Percentiles rank a stretch among this genome's conserved stretches.
Evolutionary conservation across 2,113 vertebrate species (phyloP).

Genomic region (Blennius ocellaris): DNA sequence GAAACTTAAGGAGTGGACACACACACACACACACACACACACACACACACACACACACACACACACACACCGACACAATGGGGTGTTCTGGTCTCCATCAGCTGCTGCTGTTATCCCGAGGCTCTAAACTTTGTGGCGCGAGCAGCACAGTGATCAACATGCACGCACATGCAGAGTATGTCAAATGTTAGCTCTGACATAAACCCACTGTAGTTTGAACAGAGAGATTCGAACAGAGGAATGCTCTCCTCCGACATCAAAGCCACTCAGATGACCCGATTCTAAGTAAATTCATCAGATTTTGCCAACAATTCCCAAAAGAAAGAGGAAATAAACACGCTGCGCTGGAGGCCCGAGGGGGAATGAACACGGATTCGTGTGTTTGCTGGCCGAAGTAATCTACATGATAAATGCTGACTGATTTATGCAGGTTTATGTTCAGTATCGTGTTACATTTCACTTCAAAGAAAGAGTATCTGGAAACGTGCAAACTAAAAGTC

Average conservation of each 20-base stretch:
- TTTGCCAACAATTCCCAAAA: neutral
- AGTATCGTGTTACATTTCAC: neutral
- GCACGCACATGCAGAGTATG: slow-evolving; percentile 66
- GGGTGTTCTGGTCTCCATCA: slow-evolving; percentile 32
- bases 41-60: neutral
- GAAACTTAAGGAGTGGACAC: too few species aligned
- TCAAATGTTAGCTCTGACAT: slow-evolving; percentile 38
- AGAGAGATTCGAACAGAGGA: slow-evolving; percentile 18
- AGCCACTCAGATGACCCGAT: neutral
- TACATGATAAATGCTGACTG: neutral
- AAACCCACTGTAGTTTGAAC: slow-evolving; percentile 19
- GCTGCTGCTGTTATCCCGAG: slow-evolving; percentile 31
- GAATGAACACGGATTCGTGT: neutral
- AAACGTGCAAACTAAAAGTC: neutral
- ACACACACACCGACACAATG: neutral
- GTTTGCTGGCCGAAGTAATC: neutral
- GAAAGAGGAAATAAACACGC: neutral
- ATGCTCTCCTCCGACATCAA: neutral
- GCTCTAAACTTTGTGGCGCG: slow-evolving; percentile 27
- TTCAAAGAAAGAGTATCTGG: neutral
- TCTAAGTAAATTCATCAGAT: neutral
- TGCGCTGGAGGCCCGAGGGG: neutral
- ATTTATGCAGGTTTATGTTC: neutral
- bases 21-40: neutral
- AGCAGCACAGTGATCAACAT: slow-evolving; percentile 47